These are phyloP conservation scores for Astur gentilis DNA, from an alignment of 2,113 vertebrate species.

Conservation along the genomic window DNA sequence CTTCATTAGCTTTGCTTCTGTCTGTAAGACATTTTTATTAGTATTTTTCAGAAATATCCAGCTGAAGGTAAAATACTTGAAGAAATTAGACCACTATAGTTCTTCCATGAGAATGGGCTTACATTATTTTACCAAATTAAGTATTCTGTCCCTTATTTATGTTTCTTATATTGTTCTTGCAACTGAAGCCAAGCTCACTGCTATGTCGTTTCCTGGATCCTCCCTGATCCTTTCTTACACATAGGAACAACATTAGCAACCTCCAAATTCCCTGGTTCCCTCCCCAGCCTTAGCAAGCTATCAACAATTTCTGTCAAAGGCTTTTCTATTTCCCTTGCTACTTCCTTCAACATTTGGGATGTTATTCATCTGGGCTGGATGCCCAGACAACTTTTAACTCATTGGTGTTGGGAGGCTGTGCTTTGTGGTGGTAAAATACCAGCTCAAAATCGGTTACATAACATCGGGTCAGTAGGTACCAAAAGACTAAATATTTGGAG, in stretches of 20 bases:
- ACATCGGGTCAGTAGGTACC: slow-evolving; percentile 38
- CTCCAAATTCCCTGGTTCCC: slow-evolving; percentile 69
- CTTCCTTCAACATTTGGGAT: slow-evolving; percentile 73
- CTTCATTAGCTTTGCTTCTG: background rate
- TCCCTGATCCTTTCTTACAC: slow-evolving; percentile 57
- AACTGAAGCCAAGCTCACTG: slow-evolving; percentile 38
- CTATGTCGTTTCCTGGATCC: slow-evolving; percentile 29
- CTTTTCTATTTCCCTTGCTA: slow-evolving; percentile 74
- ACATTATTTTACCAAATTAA: slow-evolving; percentile 9
- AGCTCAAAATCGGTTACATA: slow-evolving; percentile 37
- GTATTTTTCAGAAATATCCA: background rate
- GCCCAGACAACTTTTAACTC: slow-evolving; percentile 76
- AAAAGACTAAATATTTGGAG: slow-evolving; percentile 23
- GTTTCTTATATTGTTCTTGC: slow-evolving; percentile 43
- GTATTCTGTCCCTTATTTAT: background rate
- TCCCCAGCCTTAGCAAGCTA: slow-evolving; percentile 69
- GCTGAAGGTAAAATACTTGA: background rate
- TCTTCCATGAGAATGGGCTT: background rate
- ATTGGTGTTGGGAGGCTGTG: slow-evolving; percentile 57
- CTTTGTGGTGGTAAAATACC: slow-evolving; percentile 51
- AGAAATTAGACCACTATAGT: background rate
- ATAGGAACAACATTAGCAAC: slow-evolving; percentile 64
- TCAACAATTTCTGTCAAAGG: slow-evolving; percentile 78
- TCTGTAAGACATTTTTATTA: background rate
- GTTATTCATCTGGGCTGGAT: slow-evolving; percentile 74